Percentiles rank a stretch among this genome's conserved stretches.
These are phyloP conservation scores for Cygnus buccinator DNA, from an alignment of 2,113 vertebrate species.

Conservation along the genomic window DNA sequence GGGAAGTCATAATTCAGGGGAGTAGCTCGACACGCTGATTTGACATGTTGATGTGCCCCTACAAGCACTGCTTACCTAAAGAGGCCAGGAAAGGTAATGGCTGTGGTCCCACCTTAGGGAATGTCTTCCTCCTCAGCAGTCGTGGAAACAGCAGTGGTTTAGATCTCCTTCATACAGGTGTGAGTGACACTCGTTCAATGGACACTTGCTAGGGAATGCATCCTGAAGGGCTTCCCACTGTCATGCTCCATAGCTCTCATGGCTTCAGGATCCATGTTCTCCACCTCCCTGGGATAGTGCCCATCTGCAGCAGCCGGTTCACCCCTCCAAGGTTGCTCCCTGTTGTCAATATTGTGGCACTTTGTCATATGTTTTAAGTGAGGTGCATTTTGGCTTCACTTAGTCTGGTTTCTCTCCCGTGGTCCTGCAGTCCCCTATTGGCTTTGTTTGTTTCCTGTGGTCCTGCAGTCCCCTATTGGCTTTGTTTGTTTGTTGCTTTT, in stretches of 20 bases:
- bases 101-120: background rate
- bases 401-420: background rate
- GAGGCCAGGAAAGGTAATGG: background rate
- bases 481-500: background rate
- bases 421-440: background rate
- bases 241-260: background rate
- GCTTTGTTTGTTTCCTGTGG: background rate
- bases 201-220: background rate
- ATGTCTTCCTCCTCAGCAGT: background rate
- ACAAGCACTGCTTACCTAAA: background rate
- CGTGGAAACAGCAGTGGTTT: background rate
- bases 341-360: background rate
- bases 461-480: background rate
- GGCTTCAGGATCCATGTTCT: background rate
- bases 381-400: background rate
- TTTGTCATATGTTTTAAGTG: background rate
- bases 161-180: background rate
- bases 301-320: background rate
- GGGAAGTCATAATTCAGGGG: background rate
- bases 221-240: background rate
- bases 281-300: background rate
- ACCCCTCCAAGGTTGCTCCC: background rate
- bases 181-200: background rate
- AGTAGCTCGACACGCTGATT: background rate
- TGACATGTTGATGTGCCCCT: background rate